Percentiles rank a stretch among this genome's conserved stretches.
Evolutionary conservation across 1,140 invertebrate species (phyloP).

Genomic region (Diachasma alloeum): DNA sequence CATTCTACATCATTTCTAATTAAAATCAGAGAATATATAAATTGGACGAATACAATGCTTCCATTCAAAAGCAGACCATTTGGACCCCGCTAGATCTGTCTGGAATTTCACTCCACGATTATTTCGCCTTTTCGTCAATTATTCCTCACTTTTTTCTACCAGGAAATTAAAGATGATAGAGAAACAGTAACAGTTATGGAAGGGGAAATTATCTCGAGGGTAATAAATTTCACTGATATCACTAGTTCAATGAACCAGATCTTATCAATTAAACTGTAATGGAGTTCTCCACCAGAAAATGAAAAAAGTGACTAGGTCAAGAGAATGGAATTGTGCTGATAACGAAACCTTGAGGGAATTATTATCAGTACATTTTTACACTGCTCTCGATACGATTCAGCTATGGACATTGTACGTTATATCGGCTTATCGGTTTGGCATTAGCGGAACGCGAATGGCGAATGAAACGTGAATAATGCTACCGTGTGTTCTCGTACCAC

Average conservation of each 20-base stretch:
- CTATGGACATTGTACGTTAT: not conserved
- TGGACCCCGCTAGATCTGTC: too few species aligned
- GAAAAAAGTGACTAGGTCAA: conserved; percentile 18
- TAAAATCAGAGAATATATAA: too few species aligned
- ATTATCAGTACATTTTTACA: conserved; percentile 10
- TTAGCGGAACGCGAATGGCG: not conserved
- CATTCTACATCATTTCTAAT: too few species aligned
- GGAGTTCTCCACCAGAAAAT: not conserved
- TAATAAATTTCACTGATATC: not conserved
- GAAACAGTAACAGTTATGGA: not conserved
- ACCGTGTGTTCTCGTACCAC: not conserved
- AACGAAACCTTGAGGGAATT: conserved; percentile 26
- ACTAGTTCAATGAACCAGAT: conserved; percentile 15
- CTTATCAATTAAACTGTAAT: conserved; percentile 5
- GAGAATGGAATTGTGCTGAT: conserved; percentile 26
- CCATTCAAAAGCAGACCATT: too few species aligned
- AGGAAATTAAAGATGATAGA: not conserved
- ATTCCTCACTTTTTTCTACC: too few species aligned
- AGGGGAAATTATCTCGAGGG: not conserved
- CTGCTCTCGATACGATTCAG: conserved; percentile 14
- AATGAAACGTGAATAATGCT: not conserved
- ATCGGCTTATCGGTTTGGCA: conserved; percentile 10
- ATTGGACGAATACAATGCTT: too few species aligned
- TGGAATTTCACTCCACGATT: too few species aligned
- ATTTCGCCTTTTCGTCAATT: too few species aligned